Evolutionary conservation across 1,140 invertebrate species (phyloP).

Genomic region (Platorchestia sp.): DNA sequence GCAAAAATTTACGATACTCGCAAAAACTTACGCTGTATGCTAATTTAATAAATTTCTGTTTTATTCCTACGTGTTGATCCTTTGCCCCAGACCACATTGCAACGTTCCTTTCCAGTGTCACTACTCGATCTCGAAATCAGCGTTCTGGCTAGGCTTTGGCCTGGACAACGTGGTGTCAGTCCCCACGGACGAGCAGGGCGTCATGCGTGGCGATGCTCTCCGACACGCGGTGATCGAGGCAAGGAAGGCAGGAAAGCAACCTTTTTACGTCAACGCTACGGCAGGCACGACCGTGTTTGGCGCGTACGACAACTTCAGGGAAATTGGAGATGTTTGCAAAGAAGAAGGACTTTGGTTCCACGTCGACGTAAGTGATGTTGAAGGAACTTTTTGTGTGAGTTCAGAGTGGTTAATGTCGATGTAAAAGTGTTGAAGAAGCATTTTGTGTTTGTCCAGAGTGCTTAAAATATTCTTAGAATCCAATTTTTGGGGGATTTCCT

Average conservation of each 20-base stretch:
- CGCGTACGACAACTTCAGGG: conserved; percentile 89
- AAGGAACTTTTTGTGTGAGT: no score
- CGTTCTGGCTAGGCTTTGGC: conserved; percentile 81
- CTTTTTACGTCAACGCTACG: conserved; percentile 92
- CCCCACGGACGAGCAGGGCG: conserved; percentile 80
- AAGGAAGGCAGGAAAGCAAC: conserved; percentile 69
- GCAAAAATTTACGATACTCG: background rate
- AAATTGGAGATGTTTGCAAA: conserved; percentile 85
- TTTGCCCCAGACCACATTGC: background rate
- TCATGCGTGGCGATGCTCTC: conserved; percentile 76
- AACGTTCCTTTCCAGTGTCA: conserved; percentile 80
- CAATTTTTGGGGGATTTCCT: no score
- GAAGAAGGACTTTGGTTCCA: conserved; percentile 92
- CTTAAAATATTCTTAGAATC: background rate
- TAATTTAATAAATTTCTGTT: background rate
- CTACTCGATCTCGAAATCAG: conserved; percentile 92
- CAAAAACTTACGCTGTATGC: background rate
- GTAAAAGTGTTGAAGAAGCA: background rate
- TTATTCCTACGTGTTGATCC: background rate
- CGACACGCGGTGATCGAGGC: conserved; percentile 57
- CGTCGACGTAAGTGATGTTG: conserved; percentile 83
- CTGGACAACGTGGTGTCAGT: conserved; percentile 82
- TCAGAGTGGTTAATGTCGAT: background rate
- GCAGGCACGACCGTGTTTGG: conserved; percentile 83
- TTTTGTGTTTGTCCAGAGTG: background rate